Conservation (phyloP, 2,888 invertebrate species). For the Agriopis leucophaearia region DNA sequence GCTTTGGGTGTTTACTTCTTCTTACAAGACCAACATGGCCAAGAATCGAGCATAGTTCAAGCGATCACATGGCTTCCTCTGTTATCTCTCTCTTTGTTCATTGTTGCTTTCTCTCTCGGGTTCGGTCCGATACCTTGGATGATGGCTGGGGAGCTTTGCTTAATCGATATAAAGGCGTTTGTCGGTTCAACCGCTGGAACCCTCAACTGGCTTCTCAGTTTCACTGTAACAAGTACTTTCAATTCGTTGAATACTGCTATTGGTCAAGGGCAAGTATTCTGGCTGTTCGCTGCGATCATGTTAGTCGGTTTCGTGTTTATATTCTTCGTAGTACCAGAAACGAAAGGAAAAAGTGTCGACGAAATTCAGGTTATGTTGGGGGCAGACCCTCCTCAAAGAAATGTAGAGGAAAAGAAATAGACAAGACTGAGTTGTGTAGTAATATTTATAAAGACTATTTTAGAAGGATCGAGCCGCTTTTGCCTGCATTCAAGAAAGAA, state of each 20-base stretch:
- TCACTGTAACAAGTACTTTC: conserved; percentile 92
- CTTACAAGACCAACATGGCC: conserved; percentile 68
- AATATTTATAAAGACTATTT: conserved; percentile 55
- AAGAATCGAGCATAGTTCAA: conserved; percentile 69
- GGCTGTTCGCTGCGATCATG: conserved; percentile 90
- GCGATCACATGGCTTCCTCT: conserved; percentile 91
- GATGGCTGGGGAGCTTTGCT: conserved; percentile 93
- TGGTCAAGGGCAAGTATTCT: conserved; percentile 89
- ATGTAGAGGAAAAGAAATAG: conserved; percentile 69
- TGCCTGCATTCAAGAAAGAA: conserved; percentile 20
- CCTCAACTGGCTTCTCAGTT: conserved; percentile 93
- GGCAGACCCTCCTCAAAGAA: conserved; percentile 61
- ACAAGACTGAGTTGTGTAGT: conserved; percentile 68
- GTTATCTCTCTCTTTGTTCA: conserved; percentile 90
- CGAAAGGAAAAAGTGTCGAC: conserved; percentile 90
- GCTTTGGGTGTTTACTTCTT: conserved; percentile 91
- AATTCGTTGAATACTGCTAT: conserved; percentile 84
- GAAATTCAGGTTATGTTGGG: conserved; percentile 87
- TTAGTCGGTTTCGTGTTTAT: conserved; percentile 89
- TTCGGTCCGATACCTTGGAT: conserved; percentile 96
- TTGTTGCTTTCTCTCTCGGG: conserved; percentile 93
- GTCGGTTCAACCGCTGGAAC: conserved; percentile 93
- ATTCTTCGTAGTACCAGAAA: conserved; percentile 88
- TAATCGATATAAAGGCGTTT: conserved; percentile 91
- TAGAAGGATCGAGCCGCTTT: conserved; percentile 33